Base-by-base conservation (phyloP, 2,797 vertebrate genomes). In the Muraenolepis orangiensis region DNA sequence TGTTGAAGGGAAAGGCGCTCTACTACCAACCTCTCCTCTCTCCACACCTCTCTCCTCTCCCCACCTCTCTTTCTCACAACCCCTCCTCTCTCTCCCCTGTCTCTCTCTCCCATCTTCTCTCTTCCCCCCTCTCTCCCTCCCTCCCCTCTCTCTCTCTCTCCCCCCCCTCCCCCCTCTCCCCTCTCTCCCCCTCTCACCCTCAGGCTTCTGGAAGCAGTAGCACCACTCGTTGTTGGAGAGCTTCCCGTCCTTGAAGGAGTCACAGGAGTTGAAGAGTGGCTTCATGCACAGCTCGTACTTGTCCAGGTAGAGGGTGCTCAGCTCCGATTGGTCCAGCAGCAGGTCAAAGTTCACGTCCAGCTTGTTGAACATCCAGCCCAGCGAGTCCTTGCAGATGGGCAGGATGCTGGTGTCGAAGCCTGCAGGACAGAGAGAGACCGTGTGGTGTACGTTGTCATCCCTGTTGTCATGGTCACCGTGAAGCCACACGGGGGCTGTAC, bases 161-260 rank as follows among this genome's bases (percentile, higher is more conserved):
- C n/a, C n/a, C 23, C 14, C 69, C 23, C n/a, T 2, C 13, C 28
- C 13, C 28, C 13, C 28, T 28, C 28, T 28, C 13, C 46, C 10
- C 4, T 57, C 4, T n/a, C 12, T 26, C 28, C n/a, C 38, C 14
- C 46, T 1, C 69, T 71, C 26, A 40, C 29, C 34, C 70, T 69
- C 64, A 14, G 28, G 14, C 83, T 97, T 98, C 93, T 98, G 97
- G 90, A 99, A 99, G 85, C 97, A 99, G 82, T 97, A 98, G 85
- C 97, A 99, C 97, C 97, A 99, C 90, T 99, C 97, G 0, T 99
- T 99, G 93, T 99, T 99, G 0, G 97, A 99, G n/a, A 99, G 95
- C 86, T 98, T 98, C 36, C 97, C 96, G 0, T 99, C 97, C 85
- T 98, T 98, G 92, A 98, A 99, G 80, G 97, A 98, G 87, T 98